Percentiles rank a stretch among this genome's conserved stretches.
These are phyloP conservation scores for Aselliscus stoliczkanus DNA, from an alignment of 2,797 vertebrate species.

Conservation along the genomic window DNA sequence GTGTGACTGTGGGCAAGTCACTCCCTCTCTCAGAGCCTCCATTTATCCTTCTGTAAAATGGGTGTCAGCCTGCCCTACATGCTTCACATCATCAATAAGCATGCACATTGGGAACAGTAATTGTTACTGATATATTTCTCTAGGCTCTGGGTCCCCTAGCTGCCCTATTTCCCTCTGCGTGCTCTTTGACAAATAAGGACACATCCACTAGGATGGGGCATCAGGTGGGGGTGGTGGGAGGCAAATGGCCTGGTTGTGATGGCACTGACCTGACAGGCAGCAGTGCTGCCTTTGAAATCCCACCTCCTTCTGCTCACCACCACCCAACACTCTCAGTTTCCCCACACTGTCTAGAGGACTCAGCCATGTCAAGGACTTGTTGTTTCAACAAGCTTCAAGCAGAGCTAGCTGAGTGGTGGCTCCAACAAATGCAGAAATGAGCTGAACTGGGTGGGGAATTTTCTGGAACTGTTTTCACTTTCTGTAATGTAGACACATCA, in stretches of 20 bases:
- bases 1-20: neutral
- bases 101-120: neutral
- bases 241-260: neutral
- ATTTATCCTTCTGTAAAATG: neutral
- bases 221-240: neutral
- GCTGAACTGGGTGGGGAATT: slow-evolving; percentile 61
- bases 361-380: slow-evolving; percentile 58
- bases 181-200: neutral
- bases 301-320: slow-evolving; percentile 25
- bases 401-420: slow-evolving; percentile 74
- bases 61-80: neutral
- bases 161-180: neutral
- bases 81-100: neutral
- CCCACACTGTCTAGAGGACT: slow-evolving; percentile 66
- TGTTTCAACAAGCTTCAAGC: slow-evolving; percentile 71
- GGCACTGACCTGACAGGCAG: slow-evolving; percentile 58
- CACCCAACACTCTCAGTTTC: neutral
- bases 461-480: slow-evolving; percentile 19
- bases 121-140: neutral
- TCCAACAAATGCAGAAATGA: slow-evolving; percentile 72
- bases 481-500: neutral
- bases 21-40: neutral
- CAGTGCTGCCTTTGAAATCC: slow-evolving; percentile 21
- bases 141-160: neutral
- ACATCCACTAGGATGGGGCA: no score